phyloP scores from a whole-genome alignment of 2,113 vertebrate genomes.

The Xiphophorus hellerii region DNA sequence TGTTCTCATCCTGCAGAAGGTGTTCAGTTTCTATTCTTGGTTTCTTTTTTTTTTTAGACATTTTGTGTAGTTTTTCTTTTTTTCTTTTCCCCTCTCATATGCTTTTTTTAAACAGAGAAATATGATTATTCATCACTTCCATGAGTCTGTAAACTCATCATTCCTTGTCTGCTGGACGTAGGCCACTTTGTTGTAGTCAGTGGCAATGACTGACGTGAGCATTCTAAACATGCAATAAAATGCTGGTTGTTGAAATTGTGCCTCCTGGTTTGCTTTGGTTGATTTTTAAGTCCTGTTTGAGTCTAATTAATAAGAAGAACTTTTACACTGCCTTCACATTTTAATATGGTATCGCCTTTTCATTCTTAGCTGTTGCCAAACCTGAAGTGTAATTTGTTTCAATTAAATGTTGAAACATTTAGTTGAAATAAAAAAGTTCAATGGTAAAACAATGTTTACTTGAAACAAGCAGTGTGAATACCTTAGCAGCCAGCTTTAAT shows the following conservation, averaged over 20 bases:
- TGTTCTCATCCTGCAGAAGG: conserved; percentile 86
- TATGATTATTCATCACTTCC: conserved; percentile 89
- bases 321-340: no score
- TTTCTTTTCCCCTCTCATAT: background rate
- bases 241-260: conserved; percentile 91
- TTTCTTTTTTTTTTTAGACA: conserved; percentile 53
- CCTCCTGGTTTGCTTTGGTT: conserved; percentile 63
- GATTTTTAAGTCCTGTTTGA: background rate
- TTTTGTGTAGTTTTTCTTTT: conserved; percentile 64
- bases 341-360: no score
- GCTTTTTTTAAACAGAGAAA: conserved; percentile 78
- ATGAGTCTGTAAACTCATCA: conserved; percentile 91
- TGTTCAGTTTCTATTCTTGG: conserved; percentile 66
- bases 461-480: no score
- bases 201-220: conserved; percentile 91
- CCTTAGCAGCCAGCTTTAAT: no score
- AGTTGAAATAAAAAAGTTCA: no score
- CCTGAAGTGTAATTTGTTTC: background rate
- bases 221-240: conserved; percentile 99
- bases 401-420: background rate
- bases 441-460: no score
- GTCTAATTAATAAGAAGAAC: background rate
- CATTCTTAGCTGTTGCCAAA: no score
- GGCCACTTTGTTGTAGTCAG: conserved; percentile 95
- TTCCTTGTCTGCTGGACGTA: conserved; percentile 93